Percentiles rank a stretch among this genome's conserved stretches.
Evolutionary conservation across 2,888 invertebrate genomes (phyloP).

Genomic region (Busseola fusca): DNA sequence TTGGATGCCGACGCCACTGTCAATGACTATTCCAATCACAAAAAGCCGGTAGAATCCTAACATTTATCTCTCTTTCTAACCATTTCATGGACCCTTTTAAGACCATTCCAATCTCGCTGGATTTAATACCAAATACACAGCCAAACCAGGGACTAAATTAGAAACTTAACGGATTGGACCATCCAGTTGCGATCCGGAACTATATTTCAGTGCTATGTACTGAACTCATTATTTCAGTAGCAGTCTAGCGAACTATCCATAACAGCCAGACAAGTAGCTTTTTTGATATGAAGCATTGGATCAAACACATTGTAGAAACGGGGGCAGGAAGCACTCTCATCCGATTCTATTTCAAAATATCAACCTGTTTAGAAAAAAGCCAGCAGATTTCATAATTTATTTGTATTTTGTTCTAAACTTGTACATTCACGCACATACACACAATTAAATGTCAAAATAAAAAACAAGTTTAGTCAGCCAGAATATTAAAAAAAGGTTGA

Average conservation of each 20-base stretch:
- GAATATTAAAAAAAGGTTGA: constrained; percentile 63
- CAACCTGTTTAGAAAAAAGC: constrained; percentile 33
- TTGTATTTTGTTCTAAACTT: constrained; percentile 86
- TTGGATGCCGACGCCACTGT: background rate
- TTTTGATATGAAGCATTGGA: background rate
- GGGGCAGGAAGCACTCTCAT: background rate
- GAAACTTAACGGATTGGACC: background rate
- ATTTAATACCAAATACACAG: background rate
- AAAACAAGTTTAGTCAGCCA: constrained; percentile 74
- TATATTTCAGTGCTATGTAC: no score
- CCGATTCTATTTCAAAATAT: background rate
- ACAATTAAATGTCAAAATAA: constrained; percentile 77
- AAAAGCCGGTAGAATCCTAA: background rate
- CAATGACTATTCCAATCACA: background rate
- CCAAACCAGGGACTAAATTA: background rate
- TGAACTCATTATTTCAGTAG: background rate
- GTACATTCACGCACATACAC: constrained; percentile 88
- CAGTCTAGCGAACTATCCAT: background rate
- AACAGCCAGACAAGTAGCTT: no score
- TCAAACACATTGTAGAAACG: background rate
- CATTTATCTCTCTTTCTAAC: background rate
- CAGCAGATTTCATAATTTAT: constrained; percentile 71
- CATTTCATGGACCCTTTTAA: background rate
- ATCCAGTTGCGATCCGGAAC: background rate
- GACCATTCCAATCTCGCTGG: background rate